A percentile compares a stretch with the other conserved stretches of the same genome.
phyloP scores from a whole-genome alignment of 1,140 invertebrate genomes.

The Diploscapter pachys region DNA sequence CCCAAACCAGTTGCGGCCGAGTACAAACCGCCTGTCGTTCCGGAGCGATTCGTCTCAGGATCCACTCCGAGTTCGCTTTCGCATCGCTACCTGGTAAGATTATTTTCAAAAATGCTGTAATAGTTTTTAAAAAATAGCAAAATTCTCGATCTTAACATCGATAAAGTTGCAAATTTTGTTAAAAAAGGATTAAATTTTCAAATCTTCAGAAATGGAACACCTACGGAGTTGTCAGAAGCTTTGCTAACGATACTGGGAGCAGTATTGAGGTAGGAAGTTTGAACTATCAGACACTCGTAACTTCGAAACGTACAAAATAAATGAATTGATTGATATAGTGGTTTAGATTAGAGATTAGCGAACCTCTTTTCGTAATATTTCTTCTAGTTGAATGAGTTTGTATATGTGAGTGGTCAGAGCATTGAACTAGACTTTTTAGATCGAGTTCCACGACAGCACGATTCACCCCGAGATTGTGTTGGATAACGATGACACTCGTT shows the following conservation, averaged over 20 bases:
- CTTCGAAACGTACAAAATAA: too few species aligned
- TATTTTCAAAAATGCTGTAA: background rate
- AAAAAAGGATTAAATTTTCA: too few species aligned
- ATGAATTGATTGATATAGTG: too few species aligned
- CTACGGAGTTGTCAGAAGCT: constrained; percentile 1
- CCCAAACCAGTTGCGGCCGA: background rate
- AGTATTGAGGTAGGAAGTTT: constrained; percentile 9
- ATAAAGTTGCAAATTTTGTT: background rate
- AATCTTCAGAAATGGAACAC: constrained; percentile 21
- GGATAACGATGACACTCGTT: constrained; percentile 1
- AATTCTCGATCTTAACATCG: background rate
- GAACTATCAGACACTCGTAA: background rate
- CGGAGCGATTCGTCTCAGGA: constrained; percentile 5
- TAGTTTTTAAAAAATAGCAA: background rate
- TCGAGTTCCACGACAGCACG: constrained; percentile 8
- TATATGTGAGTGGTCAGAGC: background rate
- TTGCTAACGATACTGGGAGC: constrained; percentile 1
- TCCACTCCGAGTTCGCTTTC: constrained; percentile 2
- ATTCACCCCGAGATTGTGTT: constrained; percentile 20
- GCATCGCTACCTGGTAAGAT: constrained; percentile 2
- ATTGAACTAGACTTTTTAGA: constrained; percentile 2
- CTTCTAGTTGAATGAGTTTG: background rate
- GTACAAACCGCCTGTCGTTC: constrained; percentile 13
- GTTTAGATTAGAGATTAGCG: background rate
- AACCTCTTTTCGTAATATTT: background rate